Evolutionary conservation across 30 jellyfish, hydroid and myxozoan species (phyloP).

Genomic region (Sanderia malayensis): DNA sequence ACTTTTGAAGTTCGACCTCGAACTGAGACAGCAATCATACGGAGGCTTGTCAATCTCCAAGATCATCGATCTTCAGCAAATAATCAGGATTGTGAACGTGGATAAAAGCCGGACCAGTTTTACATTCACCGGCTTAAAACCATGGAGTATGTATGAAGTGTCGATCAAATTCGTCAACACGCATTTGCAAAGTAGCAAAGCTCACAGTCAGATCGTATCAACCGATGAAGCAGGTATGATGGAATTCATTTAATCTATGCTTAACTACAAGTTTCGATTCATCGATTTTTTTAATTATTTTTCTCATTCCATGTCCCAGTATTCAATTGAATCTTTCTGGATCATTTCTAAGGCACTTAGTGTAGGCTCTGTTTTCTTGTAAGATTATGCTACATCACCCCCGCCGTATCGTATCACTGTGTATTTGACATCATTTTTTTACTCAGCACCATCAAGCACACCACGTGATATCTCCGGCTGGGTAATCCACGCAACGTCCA

Average conservation of each 20-base stretch:
- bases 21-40: not conserved
- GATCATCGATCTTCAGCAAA: not conserved
- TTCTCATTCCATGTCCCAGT: too few relatives aligned
- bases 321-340: too few relatives aligned
- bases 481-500: not conserved
- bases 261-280: too few relatives aligned
- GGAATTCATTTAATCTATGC: too few relatives aligned
- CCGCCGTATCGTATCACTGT: too few relatives aligned
- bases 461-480: conserved; percentile 23
- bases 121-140: conserved; percentile 15
- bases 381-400: too few relatives aligned
- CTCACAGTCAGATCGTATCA: not conserved
- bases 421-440: not conserved
- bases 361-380: too few relatives aligned
- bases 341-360: too few relatives aligned
- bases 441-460: conserved; percentile 47
- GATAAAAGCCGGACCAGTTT: conserved; percentile 1
- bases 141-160: conserved; percentile 37
- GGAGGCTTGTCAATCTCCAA: conserved; percentile 4
- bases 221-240: conserved; percentile 48
- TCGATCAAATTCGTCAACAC: conserved; percentile 9
- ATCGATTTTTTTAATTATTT: too few relatives aligned
- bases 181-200: not conserved
- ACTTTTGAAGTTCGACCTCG: conserved; percentile 10
- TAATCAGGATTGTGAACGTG: not conserved